Evolutionary conservation across 2,888 invertebrate genomes (phyloP).

Genomic region (Leptinotarsa haldemani): DNA sequence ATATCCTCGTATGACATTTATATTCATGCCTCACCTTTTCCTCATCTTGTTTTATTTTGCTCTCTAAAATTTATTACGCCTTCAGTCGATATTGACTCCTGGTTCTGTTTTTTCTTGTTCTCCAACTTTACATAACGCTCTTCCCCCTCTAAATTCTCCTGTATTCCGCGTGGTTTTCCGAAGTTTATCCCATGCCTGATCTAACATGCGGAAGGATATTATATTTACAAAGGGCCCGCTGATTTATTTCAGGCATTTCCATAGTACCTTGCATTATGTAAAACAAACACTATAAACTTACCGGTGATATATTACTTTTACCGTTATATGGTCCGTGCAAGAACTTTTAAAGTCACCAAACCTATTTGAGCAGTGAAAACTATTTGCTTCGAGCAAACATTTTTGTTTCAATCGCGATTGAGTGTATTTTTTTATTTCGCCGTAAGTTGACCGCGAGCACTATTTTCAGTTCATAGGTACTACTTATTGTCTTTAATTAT

Average conservation of each 20-base stretch:
- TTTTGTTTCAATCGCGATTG: not conserved
- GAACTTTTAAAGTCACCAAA: constrained; percentile 1
- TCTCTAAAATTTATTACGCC: not conserved
- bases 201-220: constrained; percentile 11
- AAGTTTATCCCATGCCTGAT: constrained; percentile 12
- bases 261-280: constrained; percentile 12
- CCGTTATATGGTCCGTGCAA: not conserved
- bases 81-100: not conserved
- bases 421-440: too few relatives aligned
- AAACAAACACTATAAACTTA: constrained; percentile 12
- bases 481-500: too few relatives aligned
- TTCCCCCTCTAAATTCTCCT: not conserved
- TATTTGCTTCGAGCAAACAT: constrained; percentile 1
- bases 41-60: too few relatives aligned
- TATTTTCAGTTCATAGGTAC: too few relatives aligned
- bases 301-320: constrained; percentile 9
- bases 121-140: not conserved
- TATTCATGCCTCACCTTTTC: too few relatives aligned
- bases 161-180: constrained; percentile 4
- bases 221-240: constrained; percentile 9
- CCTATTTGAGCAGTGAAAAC: not conserved
- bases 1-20: too few relatives aligned
- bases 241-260: constrained; percentile 11
- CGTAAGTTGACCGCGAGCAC: too few relatives aligned
- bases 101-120: not conserved